These are phyloP conservation scores for Sebastes schlegelii DNA, from an alignment of 2,113 vertebrate species.

Conservation along the genomic window DNA sequence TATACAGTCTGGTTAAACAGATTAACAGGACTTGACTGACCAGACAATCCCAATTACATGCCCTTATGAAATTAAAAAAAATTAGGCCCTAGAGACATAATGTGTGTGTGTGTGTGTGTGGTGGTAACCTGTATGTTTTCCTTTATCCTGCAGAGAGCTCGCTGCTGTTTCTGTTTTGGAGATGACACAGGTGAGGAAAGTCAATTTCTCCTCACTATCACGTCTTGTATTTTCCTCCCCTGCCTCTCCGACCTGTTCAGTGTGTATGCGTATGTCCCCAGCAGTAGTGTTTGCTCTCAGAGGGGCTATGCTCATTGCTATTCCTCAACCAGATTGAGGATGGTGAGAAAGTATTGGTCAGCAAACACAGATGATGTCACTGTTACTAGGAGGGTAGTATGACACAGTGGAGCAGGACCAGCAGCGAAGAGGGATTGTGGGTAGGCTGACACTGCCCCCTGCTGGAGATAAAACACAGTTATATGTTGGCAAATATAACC, in stretches of 20 bases:
- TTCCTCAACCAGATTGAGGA: slow-evolving; percentile 59
- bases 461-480: slow-evolving; percentile 41
- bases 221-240: background rate
- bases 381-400: slow-evolving; percentile 80
- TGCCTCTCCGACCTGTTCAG: slow-evolving; percentile 14
- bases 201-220: background rate
- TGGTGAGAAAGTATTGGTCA: slow-evolving; percentile 79
- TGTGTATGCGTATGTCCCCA: slow-evolving; percentile 44
- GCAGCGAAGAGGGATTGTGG: background rate
- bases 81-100: background rate
- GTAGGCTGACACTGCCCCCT: slow-evolving; percentile 70
- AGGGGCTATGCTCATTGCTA: slow-evolving; percentile 60
- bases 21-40: background rate
- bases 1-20: background rate
- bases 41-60: background rate
- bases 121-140: slow-evolving; percentile 36
- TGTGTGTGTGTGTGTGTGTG: background rate
- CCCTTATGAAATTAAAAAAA: background rate
- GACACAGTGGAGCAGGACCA: slow-evolving; percentile 49
- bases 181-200: slow-evolving; percentile 87
- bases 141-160: slow-evolving; percentile 88
- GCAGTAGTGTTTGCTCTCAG: slow-evolving; percentile 42
- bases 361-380: slow-evolving; percentile 81
- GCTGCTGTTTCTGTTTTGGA: slow-evolving; percentile 94
- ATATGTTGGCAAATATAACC: background rate